These are phyloP conservation scores for Ginglymostoma cirratum DNA, from an alignment of 2,113 vertebrate species.

Conservation along the genomic window DNA sequence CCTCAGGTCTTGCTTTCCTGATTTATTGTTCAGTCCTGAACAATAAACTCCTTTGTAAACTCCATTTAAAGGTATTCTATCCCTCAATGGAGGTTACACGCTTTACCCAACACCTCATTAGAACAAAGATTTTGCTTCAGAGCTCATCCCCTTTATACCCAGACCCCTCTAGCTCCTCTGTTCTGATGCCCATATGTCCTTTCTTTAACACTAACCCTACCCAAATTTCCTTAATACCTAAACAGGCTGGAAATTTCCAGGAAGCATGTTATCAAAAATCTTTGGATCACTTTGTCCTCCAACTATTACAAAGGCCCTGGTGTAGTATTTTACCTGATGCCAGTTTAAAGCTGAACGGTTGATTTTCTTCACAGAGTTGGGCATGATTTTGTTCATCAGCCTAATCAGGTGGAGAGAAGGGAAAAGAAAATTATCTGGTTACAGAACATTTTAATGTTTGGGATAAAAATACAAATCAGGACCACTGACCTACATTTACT, in stretches of 20 bases:
- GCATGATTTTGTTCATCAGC: slow-evolving; percentile 79
- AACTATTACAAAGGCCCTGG: fast-evolving
- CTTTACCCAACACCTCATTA: background rate
- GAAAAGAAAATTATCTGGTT: background rate
- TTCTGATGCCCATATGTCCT: background rate
- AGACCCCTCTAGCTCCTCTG: background rate
- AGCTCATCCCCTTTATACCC: background rate
- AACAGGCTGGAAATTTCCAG: background rate
- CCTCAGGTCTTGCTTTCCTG: background rate
- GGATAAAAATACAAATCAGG: background rate
- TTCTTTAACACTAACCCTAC: background rate
- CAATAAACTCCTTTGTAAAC: background rate
- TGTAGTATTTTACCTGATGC: slow-evolving; percentile 70
- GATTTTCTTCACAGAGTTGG: slow-evolving; percentile 74
- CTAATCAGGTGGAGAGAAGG: slow-evolving; percentile 48
- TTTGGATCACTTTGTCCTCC: background rate
- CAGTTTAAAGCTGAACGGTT: slow-evolving; percentile 77
- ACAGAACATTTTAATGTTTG: background rate
- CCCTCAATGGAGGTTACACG: background rate
- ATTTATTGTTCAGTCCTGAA: background rate
- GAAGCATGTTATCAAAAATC: fast-evolving
- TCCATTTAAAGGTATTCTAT: background rate
- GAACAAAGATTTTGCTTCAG: background rate
- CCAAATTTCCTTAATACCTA: background rate
- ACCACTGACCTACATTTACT: background rate